Evolutionary conservation across 2,113 vertebrate species (phyloP), one percentile per base, ranked within the genome.

Genomic region (Orcinus orca): DNA sequence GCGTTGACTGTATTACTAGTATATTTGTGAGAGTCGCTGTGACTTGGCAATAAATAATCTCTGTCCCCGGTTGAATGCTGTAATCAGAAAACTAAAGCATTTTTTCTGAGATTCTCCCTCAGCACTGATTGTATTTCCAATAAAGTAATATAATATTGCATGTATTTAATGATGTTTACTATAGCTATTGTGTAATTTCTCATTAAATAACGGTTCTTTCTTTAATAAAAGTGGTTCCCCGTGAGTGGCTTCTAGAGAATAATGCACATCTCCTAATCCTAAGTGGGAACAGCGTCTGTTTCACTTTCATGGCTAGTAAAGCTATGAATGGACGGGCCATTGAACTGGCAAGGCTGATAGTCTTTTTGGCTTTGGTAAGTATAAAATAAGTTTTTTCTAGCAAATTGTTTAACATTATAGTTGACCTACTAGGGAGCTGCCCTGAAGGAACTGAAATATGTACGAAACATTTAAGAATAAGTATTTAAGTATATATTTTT

Each of bases 281-380:
- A 36, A 99, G 99, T 7, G 99, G 99, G 26, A 99, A 98, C 95
- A 98, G 63, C 83, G 98, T 99, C 83, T 99, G 99, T 98, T 99
- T 99, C 98, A 98, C 98, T 1, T 98, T 99, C 94, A 97, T 99
- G 98, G 99, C 99, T 94, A 99, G 98, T 95, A 99, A 99, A 97
- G 99, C 99, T 81, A 95, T 99, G 25, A 99, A 98, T 0, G 99
- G 99, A 67, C 97, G 98, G 3, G 90, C 98, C 1, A 7, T 80
- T 1, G 99, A 99, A 95, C 87, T 99, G 84, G 99, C 99, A 82
- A 99, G 97, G 63, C 98, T 99, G 65, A 84, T 99, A 7, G 99
- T 99, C 73, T 99, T 99, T 97, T 99, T 99, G 94, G 98, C 99
- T 60, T 98, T 99, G 99, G 99, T 99, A 95, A 99, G 99, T 98